Evolutionary conservation across 2,113 vertebrate genomes (phyloP).

Genomic region (Plecotus auritus): DNA sequence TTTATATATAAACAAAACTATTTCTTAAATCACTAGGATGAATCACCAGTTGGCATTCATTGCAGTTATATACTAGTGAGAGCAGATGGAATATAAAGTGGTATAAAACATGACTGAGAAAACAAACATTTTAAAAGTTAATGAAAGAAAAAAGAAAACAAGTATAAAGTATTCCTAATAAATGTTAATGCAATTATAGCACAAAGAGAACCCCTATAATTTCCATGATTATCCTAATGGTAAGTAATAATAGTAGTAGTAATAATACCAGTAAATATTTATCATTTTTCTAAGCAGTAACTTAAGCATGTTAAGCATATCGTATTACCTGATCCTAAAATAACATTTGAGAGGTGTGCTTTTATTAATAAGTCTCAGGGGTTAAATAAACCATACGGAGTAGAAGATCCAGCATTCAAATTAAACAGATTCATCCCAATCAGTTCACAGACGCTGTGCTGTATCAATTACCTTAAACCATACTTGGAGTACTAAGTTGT

Average conservation of each 20-base stretch:
- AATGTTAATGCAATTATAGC: conserved; percentile 10
- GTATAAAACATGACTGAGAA: conserved; percentile 46
- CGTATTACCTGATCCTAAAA: background rate
- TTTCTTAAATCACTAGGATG: conserved; percentile 64
- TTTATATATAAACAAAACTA: conserved; percentile 44
- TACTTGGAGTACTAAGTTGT: background rate
- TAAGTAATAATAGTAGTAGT: background rate
- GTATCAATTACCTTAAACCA: background rate
- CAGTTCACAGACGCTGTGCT: background rate
- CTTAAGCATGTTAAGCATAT: background rate
- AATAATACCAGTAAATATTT: background rate
- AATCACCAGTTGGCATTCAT: conserved; percentile 63
- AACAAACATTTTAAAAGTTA: conserved; percentile 61
- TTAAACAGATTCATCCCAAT: background rate
- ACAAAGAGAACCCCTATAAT: background rate
- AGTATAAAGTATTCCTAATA: background rate
- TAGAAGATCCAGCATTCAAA: background rate
- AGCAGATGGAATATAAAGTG: conserved; percentile 69
- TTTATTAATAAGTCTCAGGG: background rate
- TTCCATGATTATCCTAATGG: background rate
- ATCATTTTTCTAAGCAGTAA: background rate
- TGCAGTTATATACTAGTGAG: conserved; percentile 44
- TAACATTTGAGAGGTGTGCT: background rate
- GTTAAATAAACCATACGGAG: background rate
- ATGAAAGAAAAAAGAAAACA: conserved; percentile 42